Base-by-base conservation (phyloP, 2,888 invertebrate genomes). In the Patella depressa region DNA sequence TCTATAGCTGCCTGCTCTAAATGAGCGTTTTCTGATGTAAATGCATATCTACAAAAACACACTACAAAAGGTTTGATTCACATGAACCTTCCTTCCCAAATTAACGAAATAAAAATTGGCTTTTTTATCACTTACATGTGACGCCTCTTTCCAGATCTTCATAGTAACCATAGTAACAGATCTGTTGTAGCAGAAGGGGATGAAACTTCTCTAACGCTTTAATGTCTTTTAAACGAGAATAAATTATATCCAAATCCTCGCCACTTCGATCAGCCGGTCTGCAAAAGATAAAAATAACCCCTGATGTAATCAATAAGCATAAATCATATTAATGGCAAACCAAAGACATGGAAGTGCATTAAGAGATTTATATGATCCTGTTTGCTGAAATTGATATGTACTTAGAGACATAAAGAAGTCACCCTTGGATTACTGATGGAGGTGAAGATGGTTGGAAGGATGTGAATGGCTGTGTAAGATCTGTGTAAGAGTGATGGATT, bases 131-230 rank as follows among this genome's bases (percentile, higher is more conserved):
- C 95, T 94, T 92, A 95, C 95, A 92, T 87, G 95, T 95, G 76
- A 95, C 95, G 78, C 95, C 95, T 89, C 94, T 94, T 89, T 95
- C 95, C 85, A 96, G 92, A 89, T 95, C 95, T 91, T 95, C 95
- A 92, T 95, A 95, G 92, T 95, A 95, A 81, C 95, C 95, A 91
- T 94, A 94, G 91, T 94, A 93, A 82, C 95, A 95, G 86, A 95
- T 92, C 91, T 95, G 95, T 89, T 95, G 95, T 77, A 95, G 92
- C 77, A 95, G 93, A 45, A 94, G 93, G 82, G 94, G 94, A 74
- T 95, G 95, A 79, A 91, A 91, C 79, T 90, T 90, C 80, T 90
- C 90, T 82, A 91, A 89, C 29, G 89, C 90, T 78, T 88, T 89
- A 45, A 89, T 86, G 73, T 89, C 88, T 77, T 90, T 90, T 65